A percentile compares a stretch with the other conserved stretches of the same genome.
phyloP scores from a whole-genome alignment of 2,113 vertebrate genomes.

The Chaetura pelagica region DNA sequence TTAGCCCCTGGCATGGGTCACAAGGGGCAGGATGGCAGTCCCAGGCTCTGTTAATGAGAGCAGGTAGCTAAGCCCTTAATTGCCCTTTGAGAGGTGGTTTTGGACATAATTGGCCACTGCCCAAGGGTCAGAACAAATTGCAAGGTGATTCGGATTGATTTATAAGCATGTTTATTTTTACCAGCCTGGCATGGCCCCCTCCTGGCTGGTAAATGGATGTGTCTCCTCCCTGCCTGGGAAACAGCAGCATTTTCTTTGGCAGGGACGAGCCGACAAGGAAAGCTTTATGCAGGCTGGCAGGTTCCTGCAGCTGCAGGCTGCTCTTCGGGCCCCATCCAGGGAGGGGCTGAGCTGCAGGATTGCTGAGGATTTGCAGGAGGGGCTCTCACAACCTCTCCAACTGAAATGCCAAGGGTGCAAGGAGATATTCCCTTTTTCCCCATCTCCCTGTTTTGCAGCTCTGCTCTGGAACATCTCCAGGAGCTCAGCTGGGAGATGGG shows the following conservation, averaged over 20 bases:
- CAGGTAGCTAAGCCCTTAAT: background rate
- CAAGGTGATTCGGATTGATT: background rate
- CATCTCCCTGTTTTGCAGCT: background rate
- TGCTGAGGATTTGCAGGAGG: background rate
- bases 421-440: background rate
- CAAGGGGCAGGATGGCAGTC: background rate
- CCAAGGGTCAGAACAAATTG: background rate
- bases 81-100: background rate
- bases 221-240: background rate
- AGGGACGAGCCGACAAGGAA: background rate
- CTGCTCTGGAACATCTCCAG: fast-evolving
- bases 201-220: background rate
- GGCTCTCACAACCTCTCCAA: background rate
- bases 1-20: fast-evolving
- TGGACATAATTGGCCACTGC: background rate
- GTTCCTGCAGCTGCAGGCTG: background rate
- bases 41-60: background rate
- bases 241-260: background rate
- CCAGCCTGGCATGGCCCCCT: background rate
- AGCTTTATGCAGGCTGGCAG: background rate
- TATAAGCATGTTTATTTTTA: slow-evolving; percentile 29
- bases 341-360: background rate
- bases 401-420: background rate
- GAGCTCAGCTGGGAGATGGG: background rate
- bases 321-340: background rate